Evolutionary conservation across 2,888 invertebrate species (phyloP), one percentile per base, ranked within the genome.

Genomic region (Ormyrus thymus): DNA sequence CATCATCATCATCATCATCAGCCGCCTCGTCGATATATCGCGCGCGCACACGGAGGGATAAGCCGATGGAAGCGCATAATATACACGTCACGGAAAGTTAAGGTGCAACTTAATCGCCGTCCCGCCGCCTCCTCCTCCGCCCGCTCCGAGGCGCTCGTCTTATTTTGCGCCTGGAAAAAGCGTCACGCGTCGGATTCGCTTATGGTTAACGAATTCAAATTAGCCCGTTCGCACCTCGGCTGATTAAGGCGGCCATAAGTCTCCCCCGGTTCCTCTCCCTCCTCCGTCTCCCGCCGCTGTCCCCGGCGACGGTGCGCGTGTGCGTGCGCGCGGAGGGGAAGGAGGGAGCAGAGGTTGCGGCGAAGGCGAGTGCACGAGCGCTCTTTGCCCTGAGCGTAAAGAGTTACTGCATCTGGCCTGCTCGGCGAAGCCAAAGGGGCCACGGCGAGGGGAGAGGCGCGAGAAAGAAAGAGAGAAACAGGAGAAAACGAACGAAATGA

Each of bases 151-250:
- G 8, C 11, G 29, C 29, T 64, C 10, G 9, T 64, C 29, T 69
- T 62, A 55, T 69, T 65, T 61, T 29, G 59, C 3, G 15, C 29
- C 29, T n/a, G 29, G 9, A 48, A 51, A 51, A 70, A 53, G 70
- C 65, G 71, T 66, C 70, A 74, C 58, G 62, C 51, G 56, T 65
- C 56, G 58, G 69, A 75, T 66, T 76, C 79, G 76, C 69, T 58
- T 50, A 53, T 69, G 64, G 81, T 83, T 85, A 86, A 87, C 85
- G 84, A 87, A 89, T 87, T 87, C 86, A 86, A 85, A 87, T 87
- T 85, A 86, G 83, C 85, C 85, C 85, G 86, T 88, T 89, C 87
- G 84, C 88, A 87, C 88, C 86, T 88, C 80, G 79, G 81, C 85
- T 87, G 88, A 88, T 88, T 87, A 88, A 86, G 84, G 81, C 79